Evolutionary conservation across 1,140 invertebrate genomes (phyloP).

Genomic region (Pemphigus obesinymphae): DNA sequence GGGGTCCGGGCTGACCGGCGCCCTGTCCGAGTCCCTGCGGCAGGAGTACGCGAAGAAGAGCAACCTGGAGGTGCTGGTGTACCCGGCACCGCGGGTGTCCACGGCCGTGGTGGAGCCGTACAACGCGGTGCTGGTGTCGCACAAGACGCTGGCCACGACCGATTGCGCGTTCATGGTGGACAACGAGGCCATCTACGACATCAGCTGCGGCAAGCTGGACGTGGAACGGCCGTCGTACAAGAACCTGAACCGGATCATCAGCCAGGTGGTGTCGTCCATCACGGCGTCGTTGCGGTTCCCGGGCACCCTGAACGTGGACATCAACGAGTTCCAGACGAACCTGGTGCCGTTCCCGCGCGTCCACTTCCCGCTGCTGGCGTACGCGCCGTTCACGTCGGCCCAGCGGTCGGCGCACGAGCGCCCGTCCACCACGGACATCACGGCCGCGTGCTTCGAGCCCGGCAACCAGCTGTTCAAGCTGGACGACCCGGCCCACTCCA

Average conservation of each 20-base stretch:
- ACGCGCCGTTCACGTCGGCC: constrained; percentile 74
- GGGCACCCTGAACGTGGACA: constrained; percentile 60
- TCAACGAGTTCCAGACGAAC: constrained; percentile 66
- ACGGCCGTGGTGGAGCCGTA: constrained; percentile 60
- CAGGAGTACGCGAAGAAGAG: constrained; percentile 72
- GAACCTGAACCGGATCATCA: constrained; percentile 58
- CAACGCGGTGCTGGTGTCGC: constrained; percentile 63
- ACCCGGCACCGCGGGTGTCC: constrained; percentile 41
- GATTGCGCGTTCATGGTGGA: constrained; percentile 66
- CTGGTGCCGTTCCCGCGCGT: constrained; percentile 61
- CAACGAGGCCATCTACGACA: constrained; percentile 65
- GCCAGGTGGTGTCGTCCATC: constrained; percentile 56
- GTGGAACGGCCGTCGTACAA: constrained; percentile 59
- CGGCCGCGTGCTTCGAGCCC: constrained; percentile 3
- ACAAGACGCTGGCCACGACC: constrained; percentile 62
- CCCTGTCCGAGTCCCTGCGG: constrained; percentile 71
- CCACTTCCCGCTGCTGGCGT: constrained; percentile 67
- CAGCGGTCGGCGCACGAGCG: constrained; percentile 78
- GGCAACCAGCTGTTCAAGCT: constrained; percentile 43
- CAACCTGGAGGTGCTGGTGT: constrained; percentile 41
- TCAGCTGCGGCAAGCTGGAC: constrained; percentile 57
- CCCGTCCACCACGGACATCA: constrained; percentile 59
- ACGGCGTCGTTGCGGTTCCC: constrained; percentile 59
- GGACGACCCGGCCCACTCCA: constrained; percentile 10
- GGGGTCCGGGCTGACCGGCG: constrained; percentile 73